Base-by-base conservation (phyloP, 2,797 vertebrate species). In the Mus minutoides region DNA sequence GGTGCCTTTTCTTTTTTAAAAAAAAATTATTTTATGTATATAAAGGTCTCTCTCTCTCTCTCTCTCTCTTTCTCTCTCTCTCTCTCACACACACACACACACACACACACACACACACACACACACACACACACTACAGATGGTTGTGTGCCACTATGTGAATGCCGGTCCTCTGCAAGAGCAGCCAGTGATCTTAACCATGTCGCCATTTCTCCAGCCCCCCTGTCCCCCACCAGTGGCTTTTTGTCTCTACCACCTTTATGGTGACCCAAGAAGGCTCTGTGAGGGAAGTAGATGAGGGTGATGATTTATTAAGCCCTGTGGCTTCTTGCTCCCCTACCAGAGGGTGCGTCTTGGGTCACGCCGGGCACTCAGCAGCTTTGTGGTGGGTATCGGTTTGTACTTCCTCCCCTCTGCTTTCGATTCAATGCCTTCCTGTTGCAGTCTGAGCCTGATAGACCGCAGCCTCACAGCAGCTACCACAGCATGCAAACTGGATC, bases 341-440 rank as follows among this genome's bases (percentile, higher is more conserved):
- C 90, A 64, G 69, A 93, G 87, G 93, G 96, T 88, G 97, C 40
- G 76, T 80, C 94, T 58, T 80, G 80, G 97, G 96, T 93, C 90
- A 75, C 0, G 80, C 90, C 69, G 96, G 97, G 97, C 95, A 97
- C 94, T 90, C 92, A 82, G 96, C 96, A 97, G 94, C 97, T 96
- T 93, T 97, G 97, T 87, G 97, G 98, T 96, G 96, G 97, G 95
- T 93, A 97, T 97, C 21, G 94, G 94, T 97, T 97, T 97, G 96
- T 88, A 92, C 95, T 98, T 98, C 98, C 97, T 97, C 96, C 79
- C 73, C 95, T 93, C 88, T 83, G 97, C 97, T 98, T 97, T 98
- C 97, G 87, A 96, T 97, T 97, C 95, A 95, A 34, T 56, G 92
- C 96, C 97, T 97, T 97, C 97, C 97, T 97, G 97, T 97, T 96